Conservation (phyloP, 2,888 invertebrate genomes). For the Tipula vernalis region DNA sequence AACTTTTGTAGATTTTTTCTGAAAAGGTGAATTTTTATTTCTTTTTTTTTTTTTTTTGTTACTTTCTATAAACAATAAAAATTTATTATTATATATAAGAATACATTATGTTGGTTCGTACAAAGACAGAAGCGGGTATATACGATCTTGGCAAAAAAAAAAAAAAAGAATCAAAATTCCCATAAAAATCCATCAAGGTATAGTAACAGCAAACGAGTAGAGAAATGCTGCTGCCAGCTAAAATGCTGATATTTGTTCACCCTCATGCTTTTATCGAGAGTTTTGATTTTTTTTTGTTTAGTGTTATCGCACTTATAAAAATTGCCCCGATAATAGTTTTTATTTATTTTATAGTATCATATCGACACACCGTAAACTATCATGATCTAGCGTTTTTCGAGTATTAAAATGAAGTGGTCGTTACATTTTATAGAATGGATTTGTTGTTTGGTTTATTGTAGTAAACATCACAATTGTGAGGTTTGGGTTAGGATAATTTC, state of each 20-base stretch:
- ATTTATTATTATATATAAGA: background rate
- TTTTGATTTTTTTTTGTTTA: background rate
- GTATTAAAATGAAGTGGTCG: background rate
- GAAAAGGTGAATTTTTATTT: background rate
- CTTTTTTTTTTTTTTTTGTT: background rate
- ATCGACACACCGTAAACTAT: background rate
- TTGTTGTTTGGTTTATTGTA: no score
- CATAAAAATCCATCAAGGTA: background rate
- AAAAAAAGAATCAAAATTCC: background rate
- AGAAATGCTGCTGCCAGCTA: background rate
- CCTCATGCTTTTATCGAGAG: background rate
- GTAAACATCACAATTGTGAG: no score
- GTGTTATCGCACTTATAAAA: background rate
- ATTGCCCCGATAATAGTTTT: background rate
- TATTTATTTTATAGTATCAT: background rate
- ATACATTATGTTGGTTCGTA: background rate
- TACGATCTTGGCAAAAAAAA: background rate
- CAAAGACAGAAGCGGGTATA: background rate
- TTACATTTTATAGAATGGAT: background rate
- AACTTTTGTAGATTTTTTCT: background rate
- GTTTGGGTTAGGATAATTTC: no score
- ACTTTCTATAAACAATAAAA: background rate
- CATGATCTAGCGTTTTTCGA: background rate
- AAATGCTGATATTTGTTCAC: background rate
- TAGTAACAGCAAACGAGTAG: background rate